phyloP scores from a whole-genome alignment of 2,797 vertebrate species.

The Tympanoctomys barrerae region DNA sequence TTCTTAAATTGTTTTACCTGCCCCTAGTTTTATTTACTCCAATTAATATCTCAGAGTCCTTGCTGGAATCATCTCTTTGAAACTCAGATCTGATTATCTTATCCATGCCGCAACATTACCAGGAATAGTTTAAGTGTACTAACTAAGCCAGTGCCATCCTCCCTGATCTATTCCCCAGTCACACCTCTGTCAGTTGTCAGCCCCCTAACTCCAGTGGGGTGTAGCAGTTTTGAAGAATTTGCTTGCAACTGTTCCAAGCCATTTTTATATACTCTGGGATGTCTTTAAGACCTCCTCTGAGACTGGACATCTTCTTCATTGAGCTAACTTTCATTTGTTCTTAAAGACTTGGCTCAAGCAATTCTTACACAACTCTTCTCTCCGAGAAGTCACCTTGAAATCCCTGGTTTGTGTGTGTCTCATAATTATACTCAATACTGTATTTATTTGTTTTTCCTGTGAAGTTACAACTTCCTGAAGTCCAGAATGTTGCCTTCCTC shows the following conservation, averaged over 20 bases:
- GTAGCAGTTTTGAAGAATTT: neutral
- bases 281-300: neutral
- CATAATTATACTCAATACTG: neutral
- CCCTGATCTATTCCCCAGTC: neutral
- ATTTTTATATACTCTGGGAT: neutral
- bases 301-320: neutral
- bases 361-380: neutral
- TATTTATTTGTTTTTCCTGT: neutral
- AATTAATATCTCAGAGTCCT: neutral
- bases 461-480: neutral
- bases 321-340: slow-evolving; percentile 12
- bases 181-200: neutral
- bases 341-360: slow-evolving; percentile 19
- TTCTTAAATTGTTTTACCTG: neutral
- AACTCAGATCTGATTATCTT: neutral
- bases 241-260: neutral
- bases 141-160: neutral
- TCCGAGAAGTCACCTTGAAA: slow-evolving; percentile 29
- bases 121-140: slow-evolving; percentile 18
- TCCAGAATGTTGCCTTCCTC: slow-evolving; percentile 12
- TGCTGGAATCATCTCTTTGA: slow-evolving; percentile 18
- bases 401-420: neutral
- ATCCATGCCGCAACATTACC: neutral
- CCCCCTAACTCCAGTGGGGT: neutral
- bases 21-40: neutral